Evolutionary conservation across 2,888 invertebrate genomes (phyloP).

Genomic region (Apamea sordens): DNA sequence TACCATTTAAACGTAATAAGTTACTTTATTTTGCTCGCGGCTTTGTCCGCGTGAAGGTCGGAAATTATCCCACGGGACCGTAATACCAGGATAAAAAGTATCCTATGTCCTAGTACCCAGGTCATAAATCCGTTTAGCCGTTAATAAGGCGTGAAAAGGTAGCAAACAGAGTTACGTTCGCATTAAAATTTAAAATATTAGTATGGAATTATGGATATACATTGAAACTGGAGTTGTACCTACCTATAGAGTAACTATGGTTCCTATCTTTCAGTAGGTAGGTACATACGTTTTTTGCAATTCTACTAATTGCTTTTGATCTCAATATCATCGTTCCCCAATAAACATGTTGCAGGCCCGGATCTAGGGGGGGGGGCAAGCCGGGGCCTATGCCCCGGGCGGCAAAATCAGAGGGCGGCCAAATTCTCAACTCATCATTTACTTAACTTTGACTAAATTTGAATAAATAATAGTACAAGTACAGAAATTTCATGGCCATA

Average conservation of each 20-base stretch:
- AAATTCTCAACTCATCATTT: too few species aligned
- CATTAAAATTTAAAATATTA: too few species aligned
- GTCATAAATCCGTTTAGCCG: background rate
- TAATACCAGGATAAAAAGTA: background rate
- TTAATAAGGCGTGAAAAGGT: background rate
- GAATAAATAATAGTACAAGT: too few species aligned
- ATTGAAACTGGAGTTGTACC: background rate
- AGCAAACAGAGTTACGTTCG: background rate
- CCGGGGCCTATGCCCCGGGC: too few species aligned
- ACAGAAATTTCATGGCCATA: too few species aligned
- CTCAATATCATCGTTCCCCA: background rate
- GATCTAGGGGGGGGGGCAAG: too few species aligned
- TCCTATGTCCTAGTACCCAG: background rate
- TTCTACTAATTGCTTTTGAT: background rate
- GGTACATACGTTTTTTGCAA: background rate
- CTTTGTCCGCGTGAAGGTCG: background rate
- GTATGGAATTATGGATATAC: background rate
- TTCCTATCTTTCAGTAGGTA: too few species aligned
- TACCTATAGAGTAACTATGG: too few species aligned
- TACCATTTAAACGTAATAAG: constrained; percentile 7
- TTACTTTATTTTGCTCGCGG: background rate
- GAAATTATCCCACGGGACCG: background rate
- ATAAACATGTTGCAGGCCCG: too few species aligned
- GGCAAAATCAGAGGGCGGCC: too few species aligned
- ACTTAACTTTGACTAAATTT: too few species aligned